These are phyloP conservation scores for Thomomys bottae DNA, from an alignment of 2,113 vertebrate genomes.

Conservation along the genomic window DNA sequence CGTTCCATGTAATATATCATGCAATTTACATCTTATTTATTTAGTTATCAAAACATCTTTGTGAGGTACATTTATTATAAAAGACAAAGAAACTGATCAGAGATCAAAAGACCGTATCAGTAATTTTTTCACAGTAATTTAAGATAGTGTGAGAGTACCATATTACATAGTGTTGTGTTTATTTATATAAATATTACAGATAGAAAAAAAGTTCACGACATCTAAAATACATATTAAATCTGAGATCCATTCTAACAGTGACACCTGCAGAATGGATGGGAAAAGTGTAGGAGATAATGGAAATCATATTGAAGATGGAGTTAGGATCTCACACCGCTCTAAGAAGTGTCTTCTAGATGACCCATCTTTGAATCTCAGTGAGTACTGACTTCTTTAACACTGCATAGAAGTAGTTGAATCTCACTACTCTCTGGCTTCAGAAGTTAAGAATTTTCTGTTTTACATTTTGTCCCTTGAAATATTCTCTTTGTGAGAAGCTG, in stretches of 20 bases:
- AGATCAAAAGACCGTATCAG: neutral
- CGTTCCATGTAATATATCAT: neutral
- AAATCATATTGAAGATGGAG: neutral
- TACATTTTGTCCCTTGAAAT: neutral
- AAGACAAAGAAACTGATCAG: constrained; percentile 17
- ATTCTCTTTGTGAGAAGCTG: neutral
- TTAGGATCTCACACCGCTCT: neutral
- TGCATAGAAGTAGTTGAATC: neutral
- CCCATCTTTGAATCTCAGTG: neutral
- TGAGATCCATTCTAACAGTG: neutral
- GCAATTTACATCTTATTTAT: constrained; percentile 29
- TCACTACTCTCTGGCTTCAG: neutral
- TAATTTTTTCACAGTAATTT: neutral
- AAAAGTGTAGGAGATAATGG: neutral
- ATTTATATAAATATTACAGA: neutral
- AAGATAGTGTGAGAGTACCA: neutral
- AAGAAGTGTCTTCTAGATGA: neutral
- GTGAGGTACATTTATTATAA: constrained; percentile 25
- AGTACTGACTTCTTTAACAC: neutral
- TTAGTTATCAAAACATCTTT: constrained; percentile 34
- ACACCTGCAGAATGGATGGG: neutral
- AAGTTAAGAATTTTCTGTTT: neutral
- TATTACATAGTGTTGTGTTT: neutral
- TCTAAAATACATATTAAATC: neutral
- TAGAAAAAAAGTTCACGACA: neutral